Conservation (phyloP, 2,888 invertebrate species). For the Scelioninae gen. 1 region DNA sequence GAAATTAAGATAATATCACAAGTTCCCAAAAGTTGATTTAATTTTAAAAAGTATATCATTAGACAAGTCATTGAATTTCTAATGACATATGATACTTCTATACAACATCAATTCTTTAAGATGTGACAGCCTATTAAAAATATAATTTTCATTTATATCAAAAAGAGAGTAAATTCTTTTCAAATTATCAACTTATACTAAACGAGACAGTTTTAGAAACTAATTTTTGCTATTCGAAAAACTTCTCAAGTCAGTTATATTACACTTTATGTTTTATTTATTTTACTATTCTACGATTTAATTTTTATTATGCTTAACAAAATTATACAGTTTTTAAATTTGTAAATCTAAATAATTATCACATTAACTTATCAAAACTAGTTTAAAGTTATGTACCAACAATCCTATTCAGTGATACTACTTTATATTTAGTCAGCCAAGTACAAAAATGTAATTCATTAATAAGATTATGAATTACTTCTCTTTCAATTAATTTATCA, state of each 20-base stretch:
- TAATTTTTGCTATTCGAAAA: background rate
- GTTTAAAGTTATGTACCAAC: too few species aligned
- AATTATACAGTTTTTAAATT: too few species aligned
- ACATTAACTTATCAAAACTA: too few species aligned
- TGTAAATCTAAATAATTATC: too few species aligned
- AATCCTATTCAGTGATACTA: too few species aligned
- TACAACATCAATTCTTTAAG: background rate
- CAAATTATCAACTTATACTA: background rate
- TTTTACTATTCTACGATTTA: background rate
- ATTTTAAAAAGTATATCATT: background rate
- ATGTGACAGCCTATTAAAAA: background rate
- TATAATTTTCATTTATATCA: background rate
- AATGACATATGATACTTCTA: slow-evolving; percentile 1
- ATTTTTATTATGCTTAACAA: too few species aligned
- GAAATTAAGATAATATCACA: too few species aligned
- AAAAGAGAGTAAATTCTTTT: background rate
- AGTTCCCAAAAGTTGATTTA: too few species aligned
- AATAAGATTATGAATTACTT: slow-evolving; percentile 55
- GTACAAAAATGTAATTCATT: slow-evolving; percentile 37
- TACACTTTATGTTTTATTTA: background rate
- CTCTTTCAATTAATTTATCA: slow-evolving; percentile 56
- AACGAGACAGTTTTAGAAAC: background rate
- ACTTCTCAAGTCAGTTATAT: background rate
- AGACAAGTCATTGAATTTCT: background rate
- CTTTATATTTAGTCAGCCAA: too few species aligned